A percentile compares a stretch with the other conserved stretches of the same genome.
Conservation (phyloP, 2,888 invertebrate genomes). For the Cataglyphis livida region DNA sequence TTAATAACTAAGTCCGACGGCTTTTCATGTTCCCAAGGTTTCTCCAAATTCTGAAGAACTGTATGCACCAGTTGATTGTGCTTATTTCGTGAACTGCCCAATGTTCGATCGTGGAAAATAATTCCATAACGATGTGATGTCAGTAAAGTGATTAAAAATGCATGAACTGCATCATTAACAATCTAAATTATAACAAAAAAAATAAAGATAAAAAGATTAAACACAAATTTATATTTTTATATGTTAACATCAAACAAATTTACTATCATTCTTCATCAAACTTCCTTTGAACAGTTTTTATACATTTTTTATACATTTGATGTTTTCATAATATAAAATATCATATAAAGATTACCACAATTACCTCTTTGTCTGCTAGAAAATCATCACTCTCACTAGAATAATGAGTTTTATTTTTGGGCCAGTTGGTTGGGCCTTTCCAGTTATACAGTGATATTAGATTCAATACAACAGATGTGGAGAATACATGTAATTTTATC, state of each 20-base stretch:
- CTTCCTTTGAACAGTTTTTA: not conserved
- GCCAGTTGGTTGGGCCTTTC: constrained; percentile 89
- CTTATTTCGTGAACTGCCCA: constrained; percentile 88
- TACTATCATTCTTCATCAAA: not conserved
- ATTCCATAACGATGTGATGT: constrained; percentile 93
- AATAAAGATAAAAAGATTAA: constrained; percentile 16
- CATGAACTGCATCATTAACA: constrained; percentile 88
- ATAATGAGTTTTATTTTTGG: constrained; percentile 78
- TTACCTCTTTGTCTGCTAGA: constrained; percentile 85
- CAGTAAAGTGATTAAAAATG: constrained; percentile 91
- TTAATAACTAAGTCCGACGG: constrained; percentile 89
- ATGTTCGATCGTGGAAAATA: constrained; percentile 90
- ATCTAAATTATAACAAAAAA: constrained; percentile 73
- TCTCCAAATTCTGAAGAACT: constrained; percentile 89
- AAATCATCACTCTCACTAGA: not conserved
- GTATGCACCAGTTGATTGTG: constrained; percentile 89
- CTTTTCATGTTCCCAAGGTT: constrained; percentile 90
- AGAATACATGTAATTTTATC: constrained; percentile 90
- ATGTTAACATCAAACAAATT: not conserved
- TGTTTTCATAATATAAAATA: not conserved
- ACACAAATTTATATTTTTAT: not conserved
- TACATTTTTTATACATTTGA: not conserved
- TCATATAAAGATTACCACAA: not conserved
- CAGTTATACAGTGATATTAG: constrained; percentile 91
- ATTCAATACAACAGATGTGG: constrained; percentile 89